Evolutionary conservation across 64 coral and sea anemone genomes (phyloP).

Genomic region (Pocillopora damicornis): DNA sequence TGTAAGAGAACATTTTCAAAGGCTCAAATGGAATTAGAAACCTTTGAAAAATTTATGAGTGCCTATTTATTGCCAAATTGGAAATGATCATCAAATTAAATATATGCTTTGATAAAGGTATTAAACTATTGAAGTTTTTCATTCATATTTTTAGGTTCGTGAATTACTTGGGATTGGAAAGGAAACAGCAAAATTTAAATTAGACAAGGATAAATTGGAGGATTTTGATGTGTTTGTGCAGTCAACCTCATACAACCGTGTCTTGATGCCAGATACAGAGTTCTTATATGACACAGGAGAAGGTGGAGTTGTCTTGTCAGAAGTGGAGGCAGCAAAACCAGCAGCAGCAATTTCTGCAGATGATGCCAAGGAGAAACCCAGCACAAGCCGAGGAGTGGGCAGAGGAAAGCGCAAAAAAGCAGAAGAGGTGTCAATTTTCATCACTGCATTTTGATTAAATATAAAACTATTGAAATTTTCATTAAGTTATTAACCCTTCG

Average conservation of each 20-base stretch:
- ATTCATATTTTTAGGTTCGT: slow-evolving; percentile 56
- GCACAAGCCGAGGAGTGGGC: slow-evolving; percentile 43
- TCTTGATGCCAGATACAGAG: slow-evolving; percentile 82
- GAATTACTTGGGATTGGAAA: slow-evolving; percentile 73
- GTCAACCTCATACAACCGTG: slow-evolving; percentile 94
- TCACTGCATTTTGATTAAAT: not conserved
- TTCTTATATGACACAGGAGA: slow-evolving; percentile 90
- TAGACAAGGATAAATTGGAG: slow-evolving; percentile 82
- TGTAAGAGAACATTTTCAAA: too few relatives aligned
- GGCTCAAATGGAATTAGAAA: too few relatives aligned
- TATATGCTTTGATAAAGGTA: not conserved
- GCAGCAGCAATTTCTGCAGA: not conserved
- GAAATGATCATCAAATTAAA: too few relatives aligned
- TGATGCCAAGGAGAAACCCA: slow-evolving; percentile 14
- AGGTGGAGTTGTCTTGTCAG: not conserved
- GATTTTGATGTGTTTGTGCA: slow-evolving; percentile 99
- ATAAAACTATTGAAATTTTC: too few relatives aligned
- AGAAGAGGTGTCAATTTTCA: slow-evolving; percentile 2
- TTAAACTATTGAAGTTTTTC: not conserved
- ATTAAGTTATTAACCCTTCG: too few relatives aligned
- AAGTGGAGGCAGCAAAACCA: not conserved
- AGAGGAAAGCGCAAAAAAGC: slow-evolving; percentile 40
- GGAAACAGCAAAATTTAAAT: slow-evolving; percentile 81
- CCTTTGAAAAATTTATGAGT: too few relatives aligned
- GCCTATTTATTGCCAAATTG: too few relatives aligned